phyloP scores from a whole-genome alignment of 2,797 vertebrate genomes.

The Cyclura pinguis region DNA sequence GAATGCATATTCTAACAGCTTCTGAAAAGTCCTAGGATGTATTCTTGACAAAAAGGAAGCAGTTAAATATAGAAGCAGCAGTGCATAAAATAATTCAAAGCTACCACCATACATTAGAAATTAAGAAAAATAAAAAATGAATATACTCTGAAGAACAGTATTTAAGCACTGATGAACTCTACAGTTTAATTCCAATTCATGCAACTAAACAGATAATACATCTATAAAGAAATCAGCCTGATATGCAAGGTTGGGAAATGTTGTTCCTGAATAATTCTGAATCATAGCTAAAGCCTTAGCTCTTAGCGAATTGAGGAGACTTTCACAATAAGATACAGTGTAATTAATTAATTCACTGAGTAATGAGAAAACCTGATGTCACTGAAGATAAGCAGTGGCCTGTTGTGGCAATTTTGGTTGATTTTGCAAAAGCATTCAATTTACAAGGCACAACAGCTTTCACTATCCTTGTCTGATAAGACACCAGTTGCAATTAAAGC shows the following conservation, averaged over 20 bases:
- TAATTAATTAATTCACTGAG: constrained; percentile 7
- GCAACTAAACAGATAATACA: background rate
- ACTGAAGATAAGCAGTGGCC: constrained; percentile 5
- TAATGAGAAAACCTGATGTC: constrained; percentile 4
- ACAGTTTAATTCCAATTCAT: background rate
- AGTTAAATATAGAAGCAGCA: background rate
- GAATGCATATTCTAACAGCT: background rate
- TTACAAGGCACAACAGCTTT: background rate
- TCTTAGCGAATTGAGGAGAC: background rate
- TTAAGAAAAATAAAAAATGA: background rate
- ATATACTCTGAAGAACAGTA: background rate
- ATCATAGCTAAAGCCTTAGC: background rate
- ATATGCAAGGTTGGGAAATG: background rate
- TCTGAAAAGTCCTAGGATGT: background rate
- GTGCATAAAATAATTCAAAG: background rate
- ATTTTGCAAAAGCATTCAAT: constrained; percentile 18
- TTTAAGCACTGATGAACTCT: background rate
- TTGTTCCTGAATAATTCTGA: constrained; percentile 16
- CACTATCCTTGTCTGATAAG: background rate
- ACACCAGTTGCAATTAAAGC: background rate
- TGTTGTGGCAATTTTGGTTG: constrained; percentile 3
- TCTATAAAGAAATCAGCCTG: background rate
- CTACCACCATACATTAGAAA: background rate
- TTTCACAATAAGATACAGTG: constrained; percentile 11
- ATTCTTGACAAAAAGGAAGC: background rate